Evolutionary conservation across 2,797 vertebrate species (phyloP), one percentile per base, ranked within the genome.

Genomic region (Labeo calbasu): DNA sequence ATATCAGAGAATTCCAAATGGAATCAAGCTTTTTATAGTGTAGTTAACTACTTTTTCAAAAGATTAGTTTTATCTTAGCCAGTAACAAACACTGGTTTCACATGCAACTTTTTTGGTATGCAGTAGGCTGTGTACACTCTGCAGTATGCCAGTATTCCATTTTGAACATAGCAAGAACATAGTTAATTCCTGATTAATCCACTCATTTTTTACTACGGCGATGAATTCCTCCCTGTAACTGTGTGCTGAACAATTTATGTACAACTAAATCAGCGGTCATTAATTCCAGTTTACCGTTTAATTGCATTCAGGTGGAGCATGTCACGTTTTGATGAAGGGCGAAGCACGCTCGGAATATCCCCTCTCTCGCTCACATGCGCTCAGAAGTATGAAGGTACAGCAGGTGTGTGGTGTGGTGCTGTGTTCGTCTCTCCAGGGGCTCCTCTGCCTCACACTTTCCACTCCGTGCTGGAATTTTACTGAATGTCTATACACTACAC

Each of bases 221-320:
- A 94, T 84, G 88, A 32, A 83, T 89, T 91, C 90, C 89, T 92
- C 92, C 90, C 89, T 90, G 91, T 92, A 94, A 92, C 92, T 91
- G 72, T 88, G 91, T 91, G 92, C 87, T 3, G 13, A 91, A 90
- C 92, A 93, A 92, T 94, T 93, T 91, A 92, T 90, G 91, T 90
- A 93, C 91, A 92, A 91, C 91, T 92, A 92, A 94, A 93, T 93
- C 90, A 91, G 84, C 84, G 88, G 88, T 92, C 93, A 95, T 93
- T 93, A 94, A 94, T 94, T 94, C 92, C 92, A 94, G 91, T 96
- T 93, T 94, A 93, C 93, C 84, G 91, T 93, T 94, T 94, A 93
- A 95, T 94, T 94, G 90, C 90, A 89, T 88, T 94, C 92, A 94
- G 92, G 92, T 93, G 92, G 91, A 92, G 91, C 89, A 87, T 91